Conservation (phyloP, 53 echinoderm and acorn worm species). For the Actinopyga echinites region DNA sequence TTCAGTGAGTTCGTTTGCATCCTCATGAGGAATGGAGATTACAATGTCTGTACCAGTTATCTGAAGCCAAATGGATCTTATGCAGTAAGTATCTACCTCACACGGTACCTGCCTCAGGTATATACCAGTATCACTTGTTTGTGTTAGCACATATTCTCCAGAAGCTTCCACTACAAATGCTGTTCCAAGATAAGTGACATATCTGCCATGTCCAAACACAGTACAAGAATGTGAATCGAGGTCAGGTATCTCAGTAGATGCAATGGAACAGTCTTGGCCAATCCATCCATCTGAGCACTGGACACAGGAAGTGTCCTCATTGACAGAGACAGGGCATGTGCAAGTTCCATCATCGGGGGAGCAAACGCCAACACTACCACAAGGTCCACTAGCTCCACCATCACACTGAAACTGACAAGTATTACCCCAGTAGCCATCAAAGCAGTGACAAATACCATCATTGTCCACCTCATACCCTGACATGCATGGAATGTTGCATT, state of each 20-base stretch:
- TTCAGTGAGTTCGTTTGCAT: slow-evolving; percentile 21
- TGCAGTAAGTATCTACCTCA: slow-evolving; percentile 58
- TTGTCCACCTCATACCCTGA: slow-evolving; percentile 54
- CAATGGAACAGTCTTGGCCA: slow-evolving; percentile 68
- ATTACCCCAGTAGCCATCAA: slow-evolving; percentile 70
- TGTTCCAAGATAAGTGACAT: slow-evolving; percentile 74
- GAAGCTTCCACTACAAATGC: slow-evolving; percentile 63
- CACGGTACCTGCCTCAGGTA: slow-evolving; percentile 77
- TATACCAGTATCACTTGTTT: slow-evolving; percentile 42
- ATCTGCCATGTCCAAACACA: slow-evolving; percentile 74
- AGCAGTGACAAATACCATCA: slow-evolving; percentile 61
- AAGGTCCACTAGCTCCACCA: slow-evolving; percentile 67
- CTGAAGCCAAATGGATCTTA: slow-evolving; percentile 68
- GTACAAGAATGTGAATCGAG: slow-evolving; percentile 58
- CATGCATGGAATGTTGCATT: slow-evolving; percentile 59
- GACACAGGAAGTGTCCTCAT: slow-evolving; percentile 51
- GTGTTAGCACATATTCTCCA: slow-evolving; percentile 72
- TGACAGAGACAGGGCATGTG: slow-evolving; percentile 65
- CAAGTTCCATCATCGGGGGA: slow-evolving; percentile 62
- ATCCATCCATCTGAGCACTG: slow-evolving; percentile 69
- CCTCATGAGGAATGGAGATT: slow-evolving; percentile 22
- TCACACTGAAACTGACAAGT: slow-evolving; percentile 64
- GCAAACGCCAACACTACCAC: slow-evolving; percentile 68
- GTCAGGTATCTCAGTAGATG: slow-evolving; percentile 22
- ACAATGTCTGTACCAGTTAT: slow-evolving; percentile 42